These are phyloP conservation scores for Lepisosteus oculatus DNA, from an alignment of 2,113 vertebrate genomes.

Conservation along the genomic window DNA sequence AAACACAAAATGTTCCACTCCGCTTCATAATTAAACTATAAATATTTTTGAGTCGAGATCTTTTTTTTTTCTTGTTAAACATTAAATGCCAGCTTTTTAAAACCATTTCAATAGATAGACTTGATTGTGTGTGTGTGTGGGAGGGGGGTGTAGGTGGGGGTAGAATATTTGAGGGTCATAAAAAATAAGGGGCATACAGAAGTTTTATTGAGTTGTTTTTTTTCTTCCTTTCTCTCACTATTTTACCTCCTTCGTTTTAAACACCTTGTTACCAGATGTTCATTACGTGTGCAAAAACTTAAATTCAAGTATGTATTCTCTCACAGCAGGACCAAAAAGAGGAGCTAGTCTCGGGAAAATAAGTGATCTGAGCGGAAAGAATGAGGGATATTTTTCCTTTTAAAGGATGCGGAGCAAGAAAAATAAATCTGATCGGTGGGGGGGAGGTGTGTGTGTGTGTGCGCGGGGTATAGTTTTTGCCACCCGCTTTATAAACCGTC, in stretches of 20 bases:
- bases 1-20: constrained; percentile 70
- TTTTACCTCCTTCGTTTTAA: constrained; percentile 43
- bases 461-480: no score
- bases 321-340: constrained; percentile 32
- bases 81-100: constrained; percentile 55
- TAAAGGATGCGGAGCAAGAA: no score
- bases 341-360: constrained; percentile 5
- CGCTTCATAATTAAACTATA: constrained; percentile 65
- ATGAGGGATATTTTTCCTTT: neutral
- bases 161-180: constrained; percentile 49
- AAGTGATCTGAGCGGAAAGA: neutral
- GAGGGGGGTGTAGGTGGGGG: constrained; percentile 35
- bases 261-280: constrained; percentile 69
- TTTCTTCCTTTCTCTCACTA: neutral
- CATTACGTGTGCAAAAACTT: constrained; percentile 48
- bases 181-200: constrained; percentile 53
- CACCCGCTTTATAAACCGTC: no score
- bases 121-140: constrained; percentile 6
- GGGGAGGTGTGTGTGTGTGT: no score
- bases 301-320: constrained; percentile 27
- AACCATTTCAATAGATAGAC: constrained; percentile 45
- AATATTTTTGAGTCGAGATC: constrained; percentile 58
- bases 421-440: no score
- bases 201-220: constrained; percentile 59
- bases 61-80: constrained; percentile 53